These are phyloP conservation scores for Andrena chrysosceles DNA, from an alignment of 2,888 invertebrate species.

Conservation along the genomic window DNA sequence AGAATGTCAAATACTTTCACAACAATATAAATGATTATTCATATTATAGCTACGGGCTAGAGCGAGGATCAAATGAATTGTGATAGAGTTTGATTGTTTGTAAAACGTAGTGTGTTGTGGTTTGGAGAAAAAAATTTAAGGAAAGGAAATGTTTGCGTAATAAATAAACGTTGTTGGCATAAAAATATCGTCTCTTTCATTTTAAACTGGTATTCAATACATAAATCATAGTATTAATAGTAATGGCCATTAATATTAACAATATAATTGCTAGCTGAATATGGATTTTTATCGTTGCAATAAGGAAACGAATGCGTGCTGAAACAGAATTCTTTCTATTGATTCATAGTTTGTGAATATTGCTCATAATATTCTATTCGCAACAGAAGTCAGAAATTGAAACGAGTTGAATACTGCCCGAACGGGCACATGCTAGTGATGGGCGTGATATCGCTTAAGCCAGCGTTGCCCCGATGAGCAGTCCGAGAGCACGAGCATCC, in stretches of 20 bases:
- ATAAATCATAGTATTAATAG: background rate
- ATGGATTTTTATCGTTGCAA: background rate
- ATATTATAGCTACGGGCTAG: background rate
- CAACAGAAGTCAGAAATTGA: too few species aligned
- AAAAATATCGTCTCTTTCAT: background rate
- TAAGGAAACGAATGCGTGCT: too few species aligned
- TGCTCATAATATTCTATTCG: too few species aligned
- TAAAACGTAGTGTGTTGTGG: background rate
- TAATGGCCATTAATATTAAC: background rate
- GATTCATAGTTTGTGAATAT: too few species aligned
- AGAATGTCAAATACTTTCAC: background rate
- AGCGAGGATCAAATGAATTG: slow-evolving; percentile 8
- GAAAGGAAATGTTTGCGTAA: slow-evolving; percentile 21
- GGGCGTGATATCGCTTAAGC: too few species aligned
- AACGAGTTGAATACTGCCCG: too few species aligned
- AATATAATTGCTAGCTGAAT: background rate
- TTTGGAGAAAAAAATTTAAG: slow-evolving; percentile 19
- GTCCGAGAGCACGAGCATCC: too few species aligned
- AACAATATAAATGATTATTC: background rate
- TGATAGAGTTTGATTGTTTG: slow-evolving; percentile 23
- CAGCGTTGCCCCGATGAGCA: too few species aligned
- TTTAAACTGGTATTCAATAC: background rate
- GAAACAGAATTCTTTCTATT: too few species aligned
- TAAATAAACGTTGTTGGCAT: slow-evolving; percentile 43
- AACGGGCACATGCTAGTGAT: too few species aligned